Evolutionary conservation across 2,113 vertebrate genomes (phyloP), one percentile per base, ranked within the genome.

Genomic region (Phainopepla nitens): DNA sequence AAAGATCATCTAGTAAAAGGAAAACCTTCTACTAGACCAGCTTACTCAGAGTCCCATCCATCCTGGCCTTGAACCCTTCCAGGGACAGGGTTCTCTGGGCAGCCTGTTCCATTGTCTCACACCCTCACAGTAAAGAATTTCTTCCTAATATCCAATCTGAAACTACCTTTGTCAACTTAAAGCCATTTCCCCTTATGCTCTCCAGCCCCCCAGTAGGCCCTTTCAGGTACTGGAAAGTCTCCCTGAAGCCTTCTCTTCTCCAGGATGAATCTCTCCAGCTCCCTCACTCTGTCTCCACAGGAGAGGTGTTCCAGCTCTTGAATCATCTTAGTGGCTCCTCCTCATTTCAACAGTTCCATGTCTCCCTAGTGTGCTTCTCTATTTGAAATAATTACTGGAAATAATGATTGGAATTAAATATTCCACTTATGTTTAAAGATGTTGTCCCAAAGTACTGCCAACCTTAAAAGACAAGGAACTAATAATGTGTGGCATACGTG

Each of bases 361-460:
- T n/a, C 29, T 53, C 61, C 20, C 24, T 41, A 56, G 27, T 50
- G 33, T 75, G 15, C 7, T 76, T 92, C 29, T 44, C 12, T 5
- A 66, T 68, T 82, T 68, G 29, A 90, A 49, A 62, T 49, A 69
- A 39, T 51, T 68, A 15, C 7, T 75, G 20, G 14, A 78, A 9
- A 15, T 60, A 62, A 11, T 4, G 62, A 5, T 4, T 54, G 6
- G 8, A 82, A 62, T 29, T 45, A 50, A 85, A 76, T 54, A 56
- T 35, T 10, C 4, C 11, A 53, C 5, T 56, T 62, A n/a, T 0
- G 0, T 75, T 88, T 68, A 54, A 61, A 65, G 6, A 57, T 1
- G 4, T 42, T 81, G 27, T 66, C 15, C 44, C 20, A 50, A 62
- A 68, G 3, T 68, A 42, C 13, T 58, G 33, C 11, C 14, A 33